Base-by-base conservation (phyloP, 1,140 invertebrate species). In the Theocolax elegans region DNA sequence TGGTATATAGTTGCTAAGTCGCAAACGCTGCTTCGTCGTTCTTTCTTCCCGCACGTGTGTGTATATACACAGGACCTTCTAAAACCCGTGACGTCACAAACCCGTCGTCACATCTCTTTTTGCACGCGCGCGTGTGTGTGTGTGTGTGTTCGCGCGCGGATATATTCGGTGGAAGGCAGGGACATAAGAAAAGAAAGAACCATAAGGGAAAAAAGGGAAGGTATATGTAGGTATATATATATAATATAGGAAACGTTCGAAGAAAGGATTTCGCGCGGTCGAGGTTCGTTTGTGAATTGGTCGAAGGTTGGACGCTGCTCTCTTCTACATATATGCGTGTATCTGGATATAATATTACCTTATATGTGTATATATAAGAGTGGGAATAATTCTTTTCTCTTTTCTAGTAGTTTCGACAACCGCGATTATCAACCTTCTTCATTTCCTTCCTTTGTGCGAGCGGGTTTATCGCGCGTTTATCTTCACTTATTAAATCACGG, bases 261-360 rank as follows among this genome's bases (percentile, higher is more conserved):
- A 69, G 67, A 69, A 69, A 69, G 67, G 67, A 69, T 63, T 69
- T 63, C 12, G 59, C 23, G 17, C n/a, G n/a, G n/a, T n/a, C 3
- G 51, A n/a, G 31, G 31, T 38, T 25, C 42, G 44, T 7, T 67
- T 8, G 15, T 1, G 42, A 58, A 29, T 59, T 38, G 58, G 58
- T 35, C 13, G 48, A 63, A 62, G 59, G 58, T 56, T 62, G 46
- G 19, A 13, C 3, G 53, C 17, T 25, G 2, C 19, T 51, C 21
- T 40, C 40, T 35, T 25, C n/a, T n/a, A n/a, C n/a, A n/a, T n/a
- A 44, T 3, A 1, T 17, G 42, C 42, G n/a, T 2, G n/a, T 44
- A 10, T 17, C 15, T 44, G 7, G 7, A 44, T 49, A 49, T 49
- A n/a, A n/a, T n/a, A n/a, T n/a, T n/a, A n/a, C n/a, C n/a, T n/a